Evolutionary conservation across 2,113 vertebrate genomes (phyloP).

Genomic region (Aldabrachelys gigantea): DNA sequence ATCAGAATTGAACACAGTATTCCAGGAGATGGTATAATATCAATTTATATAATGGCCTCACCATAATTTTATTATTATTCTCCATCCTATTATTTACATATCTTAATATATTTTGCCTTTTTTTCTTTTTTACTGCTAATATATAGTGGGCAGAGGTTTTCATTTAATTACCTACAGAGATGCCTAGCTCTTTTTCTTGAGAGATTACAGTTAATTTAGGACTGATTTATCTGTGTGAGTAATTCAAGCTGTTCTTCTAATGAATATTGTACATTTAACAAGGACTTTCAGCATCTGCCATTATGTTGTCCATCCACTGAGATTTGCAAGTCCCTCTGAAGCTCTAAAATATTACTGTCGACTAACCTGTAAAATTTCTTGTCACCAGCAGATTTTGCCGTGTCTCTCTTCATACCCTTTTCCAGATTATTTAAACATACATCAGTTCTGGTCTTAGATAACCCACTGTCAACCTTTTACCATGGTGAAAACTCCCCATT

Average conservation of each 20-base stretch:
- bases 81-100: neutral
- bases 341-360: neutral
- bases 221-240: fast-evolving
- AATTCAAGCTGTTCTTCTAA: neutral
- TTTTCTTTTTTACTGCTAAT: neutral
- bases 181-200: neutral
- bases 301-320: neutral
- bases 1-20: neutral
- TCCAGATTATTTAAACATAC: neutral
- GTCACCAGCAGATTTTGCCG: neutral
- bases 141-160: neutral
- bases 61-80: neutral
- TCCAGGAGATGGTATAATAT: neutral
- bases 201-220: neutral
- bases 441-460: neutral
- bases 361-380: neutral
- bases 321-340: neutral
- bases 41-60: neutral
- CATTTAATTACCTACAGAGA: neutral
- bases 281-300: neutral
- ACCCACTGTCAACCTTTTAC: neutral
- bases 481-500: neutral
- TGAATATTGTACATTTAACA: neutral
- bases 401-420: neutral
- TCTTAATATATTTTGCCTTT: fast-evolving